Evolutionary conservation across 2,888 invertebrate genomes (phyloP).

Genomic region (Eretmocerus hayati): DNA sequence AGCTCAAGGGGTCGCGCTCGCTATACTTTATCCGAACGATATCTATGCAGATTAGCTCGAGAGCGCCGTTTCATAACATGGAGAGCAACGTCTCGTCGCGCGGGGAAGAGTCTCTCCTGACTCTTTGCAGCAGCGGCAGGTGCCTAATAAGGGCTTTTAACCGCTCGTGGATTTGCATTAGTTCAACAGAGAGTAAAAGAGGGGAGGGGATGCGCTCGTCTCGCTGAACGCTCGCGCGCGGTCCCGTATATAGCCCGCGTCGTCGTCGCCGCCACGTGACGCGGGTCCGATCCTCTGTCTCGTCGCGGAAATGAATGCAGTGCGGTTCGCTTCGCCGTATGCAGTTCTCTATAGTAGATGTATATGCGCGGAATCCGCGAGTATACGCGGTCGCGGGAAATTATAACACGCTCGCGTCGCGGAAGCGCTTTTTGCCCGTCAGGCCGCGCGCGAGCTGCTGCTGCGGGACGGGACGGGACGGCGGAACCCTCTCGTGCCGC

Average conservation of each 20-base stretch:
- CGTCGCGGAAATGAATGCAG: too few species aligned
- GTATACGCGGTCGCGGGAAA: not conserved
- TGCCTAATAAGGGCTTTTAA: constrained; percentile 19
- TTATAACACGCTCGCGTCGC: constrained; percentile 14
- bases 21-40: constrained; percentile 11
- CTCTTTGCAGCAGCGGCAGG: constrained; percentile 7
- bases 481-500: not conserved
- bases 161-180: constrained; percentile 6
- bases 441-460: not conserved
- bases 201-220: too few species aligned
- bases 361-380: not conserved
- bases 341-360: not conserved
- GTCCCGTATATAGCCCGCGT: not conserved
- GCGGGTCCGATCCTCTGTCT: not conserved
- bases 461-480: not conserved
- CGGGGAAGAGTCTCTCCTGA: not conserved
- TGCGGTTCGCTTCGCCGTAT: too few species aligned
- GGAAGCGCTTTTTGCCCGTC: constrained; percentile 8
- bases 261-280: not conserved
- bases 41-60: constrained; percentile 19
- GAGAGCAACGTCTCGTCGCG: not conserved
- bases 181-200: too few species aligned
- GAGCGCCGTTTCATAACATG: constrained; percentile 13
- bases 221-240: not conserved
- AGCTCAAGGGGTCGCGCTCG: constrained; percentile 9